phyloP scores from a whole-genome alignment of 2,797 vertebrate species.

The Rhabdophis nuchalis region DNA sequence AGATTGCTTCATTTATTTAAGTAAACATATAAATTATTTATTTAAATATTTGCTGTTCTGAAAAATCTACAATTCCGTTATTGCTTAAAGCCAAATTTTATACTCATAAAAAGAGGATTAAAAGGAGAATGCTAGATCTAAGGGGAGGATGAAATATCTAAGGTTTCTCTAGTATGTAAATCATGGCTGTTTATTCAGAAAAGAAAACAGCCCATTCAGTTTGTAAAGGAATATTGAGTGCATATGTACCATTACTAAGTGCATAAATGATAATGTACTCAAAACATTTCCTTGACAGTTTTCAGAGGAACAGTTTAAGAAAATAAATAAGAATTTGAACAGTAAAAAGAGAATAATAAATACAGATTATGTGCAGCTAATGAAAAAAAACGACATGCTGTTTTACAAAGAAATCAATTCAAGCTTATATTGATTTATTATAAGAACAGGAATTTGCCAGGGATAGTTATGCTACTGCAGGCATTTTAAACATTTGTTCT shows the following conservation, averaged over 20 bases:
- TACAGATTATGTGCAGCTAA: background rate
- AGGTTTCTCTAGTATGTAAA: background rate
- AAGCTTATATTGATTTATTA: conserved; percentile 41
- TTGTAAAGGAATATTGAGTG: background rate
- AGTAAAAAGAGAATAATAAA: background rate
- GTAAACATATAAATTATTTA: background rate
- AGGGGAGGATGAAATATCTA: background rate
- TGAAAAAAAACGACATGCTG: conserved; percentile 2
- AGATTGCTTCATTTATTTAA: background rate
- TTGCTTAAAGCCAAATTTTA: background rate
- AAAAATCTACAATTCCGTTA: background rate
- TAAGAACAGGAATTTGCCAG: conserved; percentile 27
- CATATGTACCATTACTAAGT: background rate
- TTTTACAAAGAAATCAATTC: conserved; percentile 41
- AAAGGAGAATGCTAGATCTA: background rate
- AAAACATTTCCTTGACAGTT: background rate
- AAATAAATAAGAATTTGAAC: background rate
- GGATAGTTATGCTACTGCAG: conserved; percentile 28
- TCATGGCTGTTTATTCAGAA: background rate
- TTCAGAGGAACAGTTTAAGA: background rate
- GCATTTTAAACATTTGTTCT: conserved; percentile 33
- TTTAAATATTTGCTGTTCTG: background rate
- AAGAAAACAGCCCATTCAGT: background rate
- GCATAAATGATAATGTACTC: background rate
- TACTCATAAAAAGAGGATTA: background rate